phyloP scores from a whole-genome alignment of 2,888 invertebrate species.

The Microplitis manilae region DNA sequence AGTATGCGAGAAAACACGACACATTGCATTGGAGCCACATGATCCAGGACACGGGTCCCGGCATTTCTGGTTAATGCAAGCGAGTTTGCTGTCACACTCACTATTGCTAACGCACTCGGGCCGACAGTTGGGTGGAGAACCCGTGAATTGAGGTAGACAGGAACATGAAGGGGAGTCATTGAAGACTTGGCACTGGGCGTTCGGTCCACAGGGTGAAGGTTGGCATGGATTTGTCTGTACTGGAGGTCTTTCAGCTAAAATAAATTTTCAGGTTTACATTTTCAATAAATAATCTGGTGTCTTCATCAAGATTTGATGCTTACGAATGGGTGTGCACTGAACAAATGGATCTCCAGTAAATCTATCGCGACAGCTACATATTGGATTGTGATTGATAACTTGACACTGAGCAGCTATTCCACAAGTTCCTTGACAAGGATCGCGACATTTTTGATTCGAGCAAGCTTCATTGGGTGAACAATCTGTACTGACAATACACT shows the following conservation, averaged over 20 bases:
- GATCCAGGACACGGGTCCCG: slow-evolving; percentile 86
- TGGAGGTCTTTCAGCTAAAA: slow-evolving; percentile 45
- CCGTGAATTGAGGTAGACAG: slow-evolving; percentile 82
- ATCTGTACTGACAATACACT: slow-evolving; percentile 80
- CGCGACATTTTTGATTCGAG: slow-evolving; percentile 76
- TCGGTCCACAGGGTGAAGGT: slow-evolving; percentile 71
- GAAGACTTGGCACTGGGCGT: slow-evolving; percentile 78
- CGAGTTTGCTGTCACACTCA: slow-evolving; percentile 81
- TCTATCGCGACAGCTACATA: slow-evolving; percentile 74
- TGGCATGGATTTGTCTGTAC: slow-evolving; percentile 59
- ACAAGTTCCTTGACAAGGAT: slow-evolving; percentile 74
- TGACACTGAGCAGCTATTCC: slow-evolving; percentile 74
- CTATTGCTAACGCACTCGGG: slow-evolving; percentile 85
- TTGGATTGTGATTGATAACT: slow-evolving; percentile 74
- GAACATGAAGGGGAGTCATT: slow-evolving; percentile 76
- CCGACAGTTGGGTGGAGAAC: slow-evolving; percentile 82
- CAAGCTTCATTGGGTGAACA: slow-evolving; percentile 79
- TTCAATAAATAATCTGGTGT: no score
- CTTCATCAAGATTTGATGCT: slow-evolving; percentile 46
- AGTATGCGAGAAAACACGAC: slow-evolving; percentile 83
- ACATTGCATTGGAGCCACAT: slow-evolving; percentile 82
- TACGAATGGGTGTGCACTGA: slow-evolving; percentile 75
- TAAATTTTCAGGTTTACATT: background rate
- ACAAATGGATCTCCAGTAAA: slow-evolving; percentile 74
- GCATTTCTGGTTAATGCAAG: slow-evolving; percentile 85